Base-by-base conservation (phyloP, 2,113 vertebrate species). In the Piaya cayana region DNA sequence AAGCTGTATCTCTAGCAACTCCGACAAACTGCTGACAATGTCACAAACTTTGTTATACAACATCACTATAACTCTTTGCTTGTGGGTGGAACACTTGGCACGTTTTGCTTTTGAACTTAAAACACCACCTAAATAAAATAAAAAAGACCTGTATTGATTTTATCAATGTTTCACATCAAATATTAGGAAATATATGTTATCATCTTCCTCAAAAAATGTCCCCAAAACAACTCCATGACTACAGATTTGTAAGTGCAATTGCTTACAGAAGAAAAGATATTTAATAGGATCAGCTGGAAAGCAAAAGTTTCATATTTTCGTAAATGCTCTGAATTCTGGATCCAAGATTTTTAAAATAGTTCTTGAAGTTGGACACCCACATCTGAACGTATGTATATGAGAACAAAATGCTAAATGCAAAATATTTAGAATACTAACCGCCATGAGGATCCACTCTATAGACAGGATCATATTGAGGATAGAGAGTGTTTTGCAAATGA, bases 21-120 rank as follows among this genome's bases (percentile, higher is more conserved):
- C 99, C 18, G 99, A 98, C 89, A 99, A 98, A 72, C 99, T 99
- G 98, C 98, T 99, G 96, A 99, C 99, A 60, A 99, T 98, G 95
- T 99, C 99, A 95, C 99, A 99, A 80, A 99, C 98, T 98, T 99
- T 99, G 97, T 99, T 99, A 97, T 99, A 99, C 55, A 99, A 98
- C 99, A 99, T 99, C 82, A 99, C 98, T 67, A 99, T 99, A 67
- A 99, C 99, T 82, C 99, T 99, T 90, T 99, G 99, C 87, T 99
- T 99, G 96, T 99, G 99, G 32, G 99, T 99, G 75, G 99, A 99
- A 97, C 99, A 99, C 92, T 99, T 99, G 34, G 99, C 99, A 90
- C 99, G 98, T 94, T 99, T 99, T 95, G 99, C 99, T 97, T 98
- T 99, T 63, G 99, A 99, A 96, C 99, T 99, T 97, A 99, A 96